phyloP scores from a whole-genome alignment of 2,113 vertebrate genomes.

The Melanotaenia duboulayi region DNA sequence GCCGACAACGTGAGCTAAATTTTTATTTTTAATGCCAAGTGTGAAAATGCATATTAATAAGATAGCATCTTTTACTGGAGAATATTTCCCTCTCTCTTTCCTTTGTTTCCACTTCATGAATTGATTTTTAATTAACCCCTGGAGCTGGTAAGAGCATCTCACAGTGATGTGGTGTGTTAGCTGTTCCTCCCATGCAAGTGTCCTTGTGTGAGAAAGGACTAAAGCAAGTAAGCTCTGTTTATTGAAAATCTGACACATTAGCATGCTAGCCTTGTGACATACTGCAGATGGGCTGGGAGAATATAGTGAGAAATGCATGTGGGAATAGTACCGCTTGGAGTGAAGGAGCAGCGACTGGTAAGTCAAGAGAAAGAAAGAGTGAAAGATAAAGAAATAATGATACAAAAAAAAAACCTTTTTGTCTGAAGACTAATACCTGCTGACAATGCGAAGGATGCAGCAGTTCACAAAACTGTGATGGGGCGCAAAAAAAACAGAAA shows the following conservation, averaged over 20 bases:
- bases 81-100: conserved; percentile 43
- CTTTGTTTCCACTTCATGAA: conserved; percentile 71
- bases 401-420: conserved; percentile 23
- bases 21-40: conserved; percentile 45
- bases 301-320: conserved; percentile 46
- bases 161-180: conserved; percentile 38
- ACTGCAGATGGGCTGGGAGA: conserved; percentile 37
- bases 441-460: conserved; percentile 11
- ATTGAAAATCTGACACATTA: conserved; percentile 69
- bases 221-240: conserved; percentile 63
- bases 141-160: conserved; percentile 58
- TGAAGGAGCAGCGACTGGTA: conserved; percentile 33
- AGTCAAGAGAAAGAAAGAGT: conserved; percentile 26
- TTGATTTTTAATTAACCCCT: conserved; percentile 78
- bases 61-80: conserved; percentile 37
- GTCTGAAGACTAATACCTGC: conserved; percentile 9
- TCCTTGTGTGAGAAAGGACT: conserved; percentile 54
- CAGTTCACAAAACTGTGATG: conserved; percentile 10
- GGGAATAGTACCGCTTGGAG: conserved; percentile 54
- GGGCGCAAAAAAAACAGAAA: not conserved
- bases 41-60: conserved; percentile 59
- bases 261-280: conserved; percentile 63
- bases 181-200: conserved; percentile 43
- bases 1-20: conserved; percentile 40
- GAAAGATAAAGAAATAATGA: conserved; percentile 21